Percentiles rank a stretch among this genome's conserved stretches.
Evolutionary conservation across 1,140 invertebrate genomes (phyloP).

Genomic region (Ridgeia piscesae): DNA sequence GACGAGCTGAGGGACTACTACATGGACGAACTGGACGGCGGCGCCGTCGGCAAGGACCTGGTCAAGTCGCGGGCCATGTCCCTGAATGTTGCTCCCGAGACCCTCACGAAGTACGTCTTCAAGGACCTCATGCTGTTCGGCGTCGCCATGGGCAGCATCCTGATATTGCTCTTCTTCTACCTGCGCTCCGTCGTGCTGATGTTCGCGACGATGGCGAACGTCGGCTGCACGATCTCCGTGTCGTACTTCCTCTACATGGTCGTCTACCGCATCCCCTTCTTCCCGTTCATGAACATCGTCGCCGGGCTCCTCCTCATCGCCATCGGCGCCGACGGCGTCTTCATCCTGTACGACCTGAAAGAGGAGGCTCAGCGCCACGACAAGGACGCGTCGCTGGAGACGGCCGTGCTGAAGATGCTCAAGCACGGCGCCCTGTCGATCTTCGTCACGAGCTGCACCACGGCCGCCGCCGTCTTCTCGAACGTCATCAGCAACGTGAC

Average conservation of each 20-base stretch:
- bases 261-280: constrained; percentile 23
- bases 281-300: constrained; percentile 27
- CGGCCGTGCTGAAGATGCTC: constrained; percentile 64
- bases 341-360: constrained; percentile 28
- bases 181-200: constrained; percentile 16
- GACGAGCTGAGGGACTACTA: neutral
- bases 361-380: neutral
- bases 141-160: constrained; percentile 13
- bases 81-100: constrained; percentile 1
- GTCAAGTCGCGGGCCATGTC: neutral
- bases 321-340: constrained; percentile 30
- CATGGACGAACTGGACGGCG: neutral
- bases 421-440: constrained; percentile 85
- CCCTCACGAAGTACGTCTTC: constrained; percentile 19
- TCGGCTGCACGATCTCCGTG: constrained; percentile 17
- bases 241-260: constrained; percentile 25
- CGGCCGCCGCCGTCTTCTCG: constrained; percentile 87
- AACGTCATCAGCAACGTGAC: constrained; percentile 87
- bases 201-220: constrained; percentile 22
- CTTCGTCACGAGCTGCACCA: constrained; percentile 90
- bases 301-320: constrained; percentile 25
- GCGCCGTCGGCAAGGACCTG: neutral
- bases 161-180: constrained; percentile 21
- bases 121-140: constrained; percentile 15
- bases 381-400: constrained; percentile 35